Evolutionary conservation across 2,888 invertebrate genomes (phyloP), one percentile per base, ranked within the genome.

Genomic region (Monoplex corrugatus): DNA sequence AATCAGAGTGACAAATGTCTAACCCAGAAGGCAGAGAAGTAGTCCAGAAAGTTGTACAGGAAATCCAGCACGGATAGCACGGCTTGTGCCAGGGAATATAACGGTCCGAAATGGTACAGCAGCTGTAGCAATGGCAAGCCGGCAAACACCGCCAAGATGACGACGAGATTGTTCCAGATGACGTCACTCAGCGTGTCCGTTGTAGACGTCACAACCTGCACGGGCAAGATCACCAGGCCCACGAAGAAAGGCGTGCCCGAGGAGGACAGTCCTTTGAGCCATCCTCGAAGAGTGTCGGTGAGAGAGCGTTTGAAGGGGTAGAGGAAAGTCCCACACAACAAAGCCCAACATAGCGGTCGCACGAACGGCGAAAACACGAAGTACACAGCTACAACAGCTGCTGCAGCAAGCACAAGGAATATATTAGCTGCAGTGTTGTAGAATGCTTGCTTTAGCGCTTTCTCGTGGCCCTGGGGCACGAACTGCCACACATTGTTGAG

Each of bases 241-340:
- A 97, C 93, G 23, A 95, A 93, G 75, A 97, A 95, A 2, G 97
- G 97, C 1, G 96, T 96, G 16, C 96, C 95, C 2, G 96, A 95
- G 0, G 89, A 88, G 38, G 93, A 91, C 35, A 96, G 87, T 10
- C 94, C 94, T 92, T 92, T 92, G 87, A 96, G 97, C 98, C 98
- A 98, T 92, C 97, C 97, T 93, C 98, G 97, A 40, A 98, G 97
- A 90, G 97, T 96, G 90, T 97, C 97, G 0, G 98, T 97, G 82
- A 99, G 96, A 89, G 97, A 97, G 91, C 98, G 97, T 96, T 99
- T 99, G 95, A 99, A 98, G 0, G 99, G 99, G 96, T 99, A 98
- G n/a, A 99, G 97, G 72, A 99, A 98, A 0, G 99, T 98, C n/a
- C 99, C 99, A 94, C 99, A 98, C 57, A 99, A 96, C 89, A 99